These are phyloP conservation scores for Neoascia interrupta DNA, from an alignment of 2,888 invertebrate genomes.

Conservation along the genomic window DNA sequence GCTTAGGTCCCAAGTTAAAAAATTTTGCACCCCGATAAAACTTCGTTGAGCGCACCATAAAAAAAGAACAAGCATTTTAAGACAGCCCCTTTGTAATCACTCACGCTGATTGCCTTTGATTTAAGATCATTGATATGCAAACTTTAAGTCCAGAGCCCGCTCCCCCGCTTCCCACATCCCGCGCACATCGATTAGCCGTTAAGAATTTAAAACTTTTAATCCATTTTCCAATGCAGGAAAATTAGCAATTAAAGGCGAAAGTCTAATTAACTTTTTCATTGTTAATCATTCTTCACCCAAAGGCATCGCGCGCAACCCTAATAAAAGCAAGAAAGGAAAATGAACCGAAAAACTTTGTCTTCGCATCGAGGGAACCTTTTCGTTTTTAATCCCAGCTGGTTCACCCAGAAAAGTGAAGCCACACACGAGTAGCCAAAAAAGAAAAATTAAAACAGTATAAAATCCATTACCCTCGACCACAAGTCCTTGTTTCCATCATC, in stretches of 20 bases:
- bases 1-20: no score
- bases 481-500: conserved; percentile 5
- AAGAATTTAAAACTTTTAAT: conserved; percentile 47
- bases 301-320: conserved; percentile 34
- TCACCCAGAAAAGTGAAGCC: conserved; percentile 14
- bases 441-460: conserved; percentile 17
- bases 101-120: no score
- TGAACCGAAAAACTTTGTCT: conserved; percentile 43
- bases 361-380: conserved; percentile 18
- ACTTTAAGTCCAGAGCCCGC: no score
- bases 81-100: no score
- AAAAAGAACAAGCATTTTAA: no score
- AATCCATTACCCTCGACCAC: conserved; percentile 38
- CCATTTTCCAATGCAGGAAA: conserved; percentile 25
- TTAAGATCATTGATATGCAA: no score
- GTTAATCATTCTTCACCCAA: conserved; percentile 56
- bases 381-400: conserved; percentile 4
- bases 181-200: conserved; percentile 49
- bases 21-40: no score
- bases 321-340: conserved; percentile 17
- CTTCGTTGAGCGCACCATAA: no score
- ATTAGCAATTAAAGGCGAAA: conserved; percentile 53
- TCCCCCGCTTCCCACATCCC: no score
- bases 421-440: no score
- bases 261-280: conserved; percentile 56